phyloP scores from a whole-genome alignment of 2,113 vertebrate species.

The Gymnorhina tibicen region DNA sequence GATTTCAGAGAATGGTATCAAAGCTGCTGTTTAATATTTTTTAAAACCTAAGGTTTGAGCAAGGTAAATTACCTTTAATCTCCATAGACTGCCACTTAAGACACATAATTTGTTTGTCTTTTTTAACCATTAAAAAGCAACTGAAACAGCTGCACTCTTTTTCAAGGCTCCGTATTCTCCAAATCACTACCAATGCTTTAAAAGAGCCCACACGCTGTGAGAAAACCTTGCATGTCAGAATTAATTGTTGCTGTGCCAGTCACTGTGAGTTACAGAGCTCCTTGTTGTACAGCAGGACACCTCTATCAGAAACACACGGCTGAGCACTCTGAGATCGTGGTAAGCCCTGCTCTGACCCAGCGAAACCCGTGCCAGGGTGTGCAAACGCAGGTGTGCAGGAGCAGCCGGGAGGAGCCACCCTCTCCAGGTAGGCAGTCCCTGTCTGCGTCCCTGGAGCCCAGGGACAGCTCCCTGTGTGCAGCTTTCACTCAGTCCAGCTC shows the following conservation, averaged over 20 bases:
- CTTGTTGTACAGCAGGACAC: neutral
- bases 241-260: slow-evolving; percentile 49
- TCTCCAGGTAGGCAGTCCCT: neutral
- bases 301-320: neutral
- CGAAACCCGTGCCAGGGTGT: neutral
- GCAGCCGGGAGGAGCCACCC: neutral
- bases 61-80: slow-evolving; percentile 56
- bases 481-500: neutral
- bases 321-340: neutral
- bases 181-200: slow-evolving; percentile 37
- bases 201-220: slow-evolving; percentile 16
- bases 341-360: neutral
- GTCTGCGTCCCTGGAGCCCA: neutral
- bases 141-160: neutral
- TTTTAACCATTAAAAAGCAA: slow-evolving; percentile 19
- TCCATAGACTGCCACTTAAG: slow-evolving; percentile 19
- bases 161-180: neutral
- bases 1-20: slow-evolving; percentile 2
- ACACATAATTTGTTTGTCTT: neutral
- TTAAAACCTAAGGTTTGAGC: neutral
- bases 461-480: neutral
- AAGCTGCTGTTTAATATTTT: slow-evolving; percentile 31
- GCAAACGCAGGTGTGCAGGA: neutral
- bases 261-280: neutral
- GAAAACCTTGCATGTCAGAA: slow-evolving; percentile 40